Base-by-base conservation (phyloP, 2,113 vertebrate genomes). In the Nerophis ophidion region DNA sequence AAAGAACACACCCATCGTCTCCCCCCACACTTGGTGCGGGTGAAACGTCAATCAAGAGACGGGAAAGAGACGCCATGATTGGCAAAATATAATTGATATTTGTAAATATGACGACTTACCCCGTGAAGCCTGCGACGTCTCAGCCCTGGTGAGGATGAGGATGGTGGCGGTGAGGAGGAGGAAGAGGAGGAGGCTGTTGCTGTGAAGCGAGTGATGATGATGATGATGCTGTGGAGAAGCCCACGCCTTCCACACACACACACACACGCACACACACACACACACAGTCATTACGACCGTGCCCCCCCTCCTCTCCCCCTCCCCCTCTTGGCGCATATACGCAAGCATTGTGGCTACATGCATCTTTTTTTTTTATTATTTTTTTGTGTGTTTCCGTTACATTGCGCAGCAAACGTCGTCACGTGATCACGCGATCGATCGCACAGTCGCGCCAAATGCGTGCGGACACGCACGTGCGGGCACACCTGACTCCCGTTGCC, bases 401-500 rank as follows among this genome's bases (percentile, higher is more conserved):
- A 16, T 1, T 49, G 7, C 15, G 7, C 7, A 8, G 7, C 16
- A n/a, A 26, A 26, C 26, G 26, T 26, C 26, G 26, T 26, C 48
- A 48, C 12, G 6, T 13, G 4, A 6, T n/a, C 48, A 49, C 48
- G 13, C 45, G 3, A 48, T 33, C 36, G 51, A 42, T 38, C 53
- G 58, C 17, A 8, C 47, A 57, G 52, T 36, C 19, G 46, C 26
- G 60, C 11, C 17, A n/a, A 11, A 51, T 38, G 48, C 49, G 17
- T 16, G 49, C 15, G 49, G 26, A 51, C n/a, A n/a, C 50, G 65
- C 71, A 79, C 69, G 56, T 77, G 68, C 72, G 13, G 6, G 66
- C 57, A 12, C 81, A 58, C 81, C 79, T 80, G 79, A 78, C 70
- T 74, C 60, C 62, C 70, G 87, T 89, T 84, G 71, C 76, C 81